phyloP scores from a whole-genome alignment of 2,797 vertebrate genomes.

The Lycodopsis pacificus region DNA sequence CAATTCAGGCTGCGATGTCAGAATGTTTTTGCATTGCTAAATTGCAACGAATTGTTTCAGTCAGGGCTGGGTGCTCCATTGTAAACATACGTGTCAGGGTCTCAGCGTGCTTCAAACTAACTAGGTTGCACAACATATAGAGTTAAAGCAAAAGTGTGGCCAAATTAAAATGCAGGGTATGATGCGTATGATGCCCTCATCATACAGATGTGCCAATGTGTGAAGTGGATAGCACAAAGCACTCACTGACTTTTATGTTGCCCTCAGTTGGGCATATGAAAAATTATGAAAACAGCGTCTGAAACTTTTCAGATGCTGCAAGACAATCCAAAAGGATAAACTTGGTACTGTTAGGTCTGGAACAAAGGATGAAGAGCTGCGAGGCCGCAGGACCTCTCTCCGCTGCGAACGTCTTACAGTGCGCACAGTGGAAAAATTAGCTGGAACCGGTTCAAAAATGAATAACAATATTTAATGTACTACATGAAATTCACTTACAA shows the following conservation, averaged over 20 bases:
- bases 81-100: not conserved
- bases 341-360: too few species aligned
- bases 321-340: not conserved
- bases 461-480: too few species aligned
- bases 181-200: too few species aligned
- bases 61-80: not conserved
- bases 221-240: not conserved
- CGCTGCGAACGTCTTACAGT: too few species aligned
- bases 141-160: not conserved
- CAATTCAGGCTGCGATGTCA: not conserved
- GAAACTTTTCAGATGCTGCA: not conserved
- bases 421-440: too few species aligned
- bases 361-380: too few species aligned
- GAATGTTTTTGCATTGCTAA: not conserved
- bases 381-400: too few species aligned
- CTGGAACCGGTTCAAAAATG: too few species aligned
- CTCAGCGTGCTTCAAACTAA: not conserved
- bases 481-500: too few species aligned
- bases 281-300: not conserved
- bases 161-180: not conserved
- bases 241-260: not conserved
- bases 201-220: too few species aligned
- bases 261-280: not conserved
- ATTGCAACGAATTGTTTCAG: not conserved
- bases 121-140: not conserved